Evolutionary conservation across 2,888 invertebrate genomes (phyloP), one percentile per base, ranked within the genome.

Genomic region (Xanthorhoe designata): DNA sequence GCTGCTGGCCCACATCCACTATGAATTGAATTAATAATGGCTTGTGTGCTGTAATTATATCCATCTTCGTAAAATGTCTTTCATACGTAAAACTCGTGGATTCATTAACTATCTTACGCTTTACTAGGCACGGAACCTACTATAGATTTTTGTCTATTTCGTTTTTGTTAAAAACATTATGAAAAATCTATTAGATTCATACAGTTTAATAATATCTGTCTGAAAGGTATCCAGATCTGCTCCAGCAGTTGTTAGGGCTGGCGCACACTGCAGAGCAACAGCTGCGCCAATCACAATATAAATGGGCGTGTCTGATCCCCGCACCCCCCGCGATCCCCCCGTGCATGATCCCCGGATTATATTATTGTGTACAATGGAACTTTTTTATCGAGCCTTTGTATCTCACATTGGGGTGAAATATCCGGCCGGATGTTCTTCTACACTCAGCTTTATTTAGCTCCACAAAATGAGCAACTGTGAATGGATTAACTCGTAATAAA

Each of bases 241-340:
- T 78, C 76, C 70, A 75, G 74, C 70, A 76, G 75, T 77, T 76
- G 70, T 84, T 83, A 85, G 85, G 86, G 81, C 80, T 76, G 76
- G 82, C 78, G 77, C 81, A 85, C 82, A 87, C 84, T 79, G 82
- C 82, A 66, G 72, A 80, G 82, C 82, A 89, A 91, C 92, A 93
- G 93, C 92, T 92, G 92, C 92, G 82, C 92, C 92, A 93, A 93
- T 93, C 93, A 92, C 93, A 92, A 92, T 92, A 86, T 86, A 84
- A 82, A 82, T 88, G 72, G 93, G 92, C 91, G 92, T 90, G 92
- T 87, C 76, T 71, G 80, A 67, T 75, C 79, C 82, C 83, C 82
- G 78, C 81, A 75, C 79, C 80, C 79, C 75, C 72, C 76, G 17
- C 75, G 70, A 73, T 77, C 77, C 77, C 80, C 83, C 85, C 81